A percentile compares a stretch with the other conserved stretches of the same genome.
Conservation (phyloP, 1,140 invertebrate genomes). For the Epicauta chinensis region DNA sequence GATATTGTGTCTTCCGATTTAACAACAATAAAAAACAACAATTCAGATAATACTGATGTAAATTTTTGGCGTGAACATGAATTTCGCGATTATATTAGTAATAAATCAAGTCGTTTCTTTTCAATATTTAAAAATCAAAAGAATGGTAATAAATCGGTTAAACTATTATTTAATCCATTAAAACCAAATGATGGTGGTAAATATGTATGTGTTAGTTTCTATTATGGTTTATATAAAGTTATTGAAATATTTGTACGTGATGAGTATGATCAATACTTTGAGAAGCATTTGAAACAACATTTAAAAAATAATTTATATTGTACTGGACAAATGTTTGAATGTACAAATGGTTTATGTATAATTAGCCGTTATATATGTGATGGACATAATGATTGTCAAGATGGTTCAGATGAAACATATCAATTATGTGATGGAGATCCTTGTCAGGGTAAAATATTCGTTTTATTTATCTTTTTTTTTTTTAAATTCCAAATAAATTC, state of each 20-base stretch:
- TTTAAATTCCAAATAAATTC: too few species aligned
- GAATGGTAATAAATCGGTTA: constrained; percentile 24
- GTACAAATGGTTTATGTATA: constrained; percentile 50
- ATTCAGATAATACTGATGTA: background rate
- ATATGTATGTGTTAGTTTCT: constrained; percentile 36
- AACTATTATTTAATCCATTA: constrained; percentile 28
- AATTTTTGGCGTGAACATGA: constrained; percentile 1
- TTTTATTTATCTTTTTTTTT: too few species aligned
- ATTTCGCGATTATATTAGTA: background rate
- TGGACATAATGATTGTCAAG: constrained; percentile 55
- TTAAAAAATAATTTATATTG: constrained; percentile 23
- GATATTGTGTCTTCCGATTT: constrained; percentile 29
- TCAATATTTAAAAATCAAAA: constrained; percentile 16
- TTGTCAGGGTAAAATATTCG: constrained; percentile 42
- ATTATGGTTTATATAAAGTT: constrained; percentile 32
- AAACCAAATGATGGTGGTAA: constrained; percentile 31
- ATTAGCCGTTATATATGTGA: constrained; percentile 58
- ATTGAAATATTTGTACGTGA: constrained; percentile 28
- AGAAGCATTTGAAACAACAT: constrained; percentile 21
- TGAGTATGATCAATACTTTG: constrained; percentile 17
- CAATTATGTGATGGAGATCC: constrained; percentile 47
- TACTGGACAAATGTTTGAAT: constrained; percentile 37
- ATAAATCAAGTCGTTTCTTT: background rate
- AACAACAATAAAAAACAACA: too few species aligned
- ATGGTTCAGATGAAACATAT: constrained; percentile 48